A percentile compares a stretch with the other conserved stretches of the same genome.
Evolutionary conservation across 2,888 invertebrate species (phyloP).

Genomic region (Antheraea yamamai): DNA sequence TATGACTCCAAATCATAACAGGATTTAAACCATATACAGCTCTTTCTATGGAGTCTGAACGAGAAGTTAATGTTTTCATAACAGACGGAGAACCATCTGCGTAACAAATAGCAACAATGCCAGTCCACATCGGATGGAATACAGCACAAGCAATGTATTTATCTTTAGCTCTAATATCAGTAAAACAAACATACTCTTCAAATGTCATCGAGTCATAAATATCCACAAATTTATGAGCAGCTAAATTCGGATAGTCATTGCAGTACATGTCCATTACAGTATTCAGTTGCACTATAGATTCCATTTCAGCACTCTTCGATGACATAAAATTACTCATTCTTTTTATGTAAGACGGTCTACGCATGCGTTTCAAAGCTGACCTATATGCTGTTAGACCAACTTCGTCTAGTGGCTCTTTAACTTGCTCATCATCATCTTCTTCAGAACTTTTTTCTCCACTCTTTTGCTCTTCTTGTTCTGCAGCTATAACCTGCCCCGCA

Average conservation of each 20-base stretch:
- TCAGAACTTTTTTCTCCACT: constrained; percentile 30
- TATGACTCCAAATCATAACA: constrained; percentile 88
- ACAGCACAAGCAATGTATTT: constrained; percentile 84
- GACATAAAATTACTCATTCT: constrained; percentile 57
- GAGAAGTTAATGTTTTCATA: constrained; percentile 63
- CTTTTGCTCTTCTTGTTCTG: constrained; percentile 45
- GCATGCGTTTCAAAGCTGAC: constrained; percentile 57
- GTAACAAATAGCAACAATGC: constrained; percentile 86
- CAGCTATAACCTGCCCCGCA: constrained; percentile 21
- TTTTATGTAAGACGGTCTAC: constrained; percentile 66
- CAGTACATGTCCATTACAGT: constrained; percentile 83
- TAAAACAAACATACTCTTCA: constrained; percentile 84
- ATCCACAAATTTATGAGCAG: constrained; percentile 54
- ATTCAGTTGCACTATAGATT: constrained; percentile 68
- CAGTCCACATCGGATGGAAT: constrained; percentile 88
- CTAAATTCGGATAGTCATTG: constrained; percentile 82
- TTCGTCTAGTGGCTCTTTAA: constrained; percentile 52
- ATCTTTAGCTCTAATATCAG: constrained; percentile 84
- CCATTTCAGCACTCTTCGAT: constrained; percentile 52
- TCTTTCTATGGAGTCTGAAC: constrained; percentile 75
- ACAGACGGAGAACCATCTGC: constrained; percentile 79
- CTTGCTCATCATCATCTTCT: constrained; percentile 37
- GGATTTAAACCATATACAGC: constrained; percentile 84
- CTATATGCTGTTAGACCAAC: constrained; percentile 57
- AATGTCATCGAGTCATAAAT: constrained; percentile 64